phyloP scores from a whole-genome alignment of 1,140 invertebrate species.

The Coenobita brevimanus region DNA sequence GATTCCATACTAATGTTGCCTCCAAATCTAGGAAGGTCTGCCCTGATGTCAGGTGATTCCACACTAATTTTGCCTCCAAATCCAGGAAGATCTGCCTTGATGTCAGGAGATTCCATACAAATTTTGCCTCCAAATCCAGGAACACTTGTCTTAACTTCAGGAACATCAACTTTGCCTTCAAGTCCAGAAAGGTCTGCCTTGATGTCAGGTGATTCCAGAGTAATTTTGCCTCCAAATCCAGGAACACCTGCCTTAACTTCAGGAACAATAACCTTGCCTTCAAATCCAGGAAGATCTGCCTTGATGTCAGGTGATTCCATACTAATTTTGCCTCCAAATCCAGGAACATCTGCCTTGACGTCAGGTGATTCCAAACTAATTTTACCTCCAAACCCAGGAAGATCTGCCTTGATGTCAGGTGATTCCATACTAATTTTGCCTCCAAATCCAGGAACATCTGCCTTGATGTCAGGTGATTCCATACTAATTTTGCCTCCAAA shows the following conservation, averaged over 20 bases:
- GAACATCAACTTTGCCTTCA: too few relatives aligned
- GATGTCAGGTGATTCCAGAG: too few relatives aligned
- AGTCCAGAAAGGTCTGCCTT: too few relatives aligned
- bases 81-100: background rate
- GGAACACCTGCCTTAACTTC: background rate
- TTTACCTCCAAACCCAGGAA: background rate
- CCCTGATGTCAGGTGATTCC: background rate
- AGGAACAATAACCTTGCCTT: background rate
- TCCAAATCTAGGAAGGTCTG: slow-evolving; percentile 20
- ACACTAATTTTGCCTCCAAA: slow-evolving; percentile 13
- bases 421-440: background rate
- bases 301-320: background rate
- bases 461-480: background rate
- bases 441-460: background rate
- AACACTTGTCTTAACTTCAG: background rate
- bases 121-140: slow-evolving; percentile 12
- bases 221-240: too few relatives aligned
- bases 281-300: background rate
- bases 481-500: slow-evolving; percentile 6
- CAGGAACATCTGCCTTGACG: background rate
- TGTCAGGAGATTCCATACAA: background rate
- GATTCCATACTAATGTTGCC: background rate
- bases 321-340: background rate
- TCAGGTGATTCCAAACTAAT: background rate
- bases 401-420: background rate